These are phyloP conservation scores for Myodes glareolus DNA, from an alignment of 2,113 vertebrate species.

Conservation along the genomic window DNA sequence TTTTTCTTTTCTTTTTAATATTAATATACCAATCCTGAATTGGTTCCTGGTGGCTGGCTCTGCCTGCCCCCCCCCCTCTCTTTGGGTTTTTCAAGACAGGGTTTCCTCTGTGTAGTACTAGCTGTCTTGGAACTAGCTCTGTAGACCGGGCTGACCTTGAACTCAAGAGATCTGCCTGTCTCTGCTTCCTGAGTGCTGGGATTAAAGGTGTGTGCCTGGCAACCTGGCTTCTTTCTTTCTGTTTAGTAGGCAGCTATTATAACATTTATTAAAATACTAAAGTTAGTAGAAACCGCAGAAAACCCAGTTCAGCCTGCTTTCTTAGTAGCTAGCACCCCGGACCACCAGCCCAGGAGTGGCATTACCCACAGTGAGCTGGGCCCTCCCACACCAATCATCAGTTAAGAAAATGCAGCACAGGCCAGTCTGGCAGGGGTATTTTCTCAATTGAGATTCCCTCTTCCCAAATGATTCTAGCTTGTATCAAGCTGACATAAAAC, in stretches of 20 bases:
- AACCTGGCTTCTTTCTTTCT: too few relatives aligned
- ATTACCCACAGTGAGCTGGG: not conserved
- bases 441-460: not conserved
- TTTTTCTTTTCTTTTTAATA: conserved; percentile 10
- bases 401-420: not conserved
- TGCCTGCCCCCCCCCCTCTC: too few relatives aligned
- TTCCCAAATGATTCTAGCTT: not conserved
- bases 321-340: not conserved
- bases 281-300: not conserved
- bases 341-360: not conserved
- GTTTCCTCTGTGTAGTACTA: too few relatives aligned
- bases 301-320: not conserved
- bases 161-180: too few relatives aligned
- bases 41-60: not conserved
- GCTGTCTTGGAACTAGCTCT: too few relatives aligned
- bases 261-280: not conserved
- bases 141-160: too few relatives aligned
- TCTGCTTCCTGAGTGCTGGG: too few relatives aligned
- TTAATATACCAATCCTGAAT: not conserved
- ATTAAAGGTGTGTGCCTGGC: too few relatives aligned
- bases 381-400: not conserved
- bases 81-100: too few relatives aligned
- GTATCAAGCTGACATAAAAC: not conserved
- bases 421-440: not conserved
- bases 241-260: not conserved